Evolutionary conservation across 2,797 vertebrate genomes (phyloP), one percentile per base, ranked within the genome.

Genomic region (Pagetopsis macropterus): DNA sequence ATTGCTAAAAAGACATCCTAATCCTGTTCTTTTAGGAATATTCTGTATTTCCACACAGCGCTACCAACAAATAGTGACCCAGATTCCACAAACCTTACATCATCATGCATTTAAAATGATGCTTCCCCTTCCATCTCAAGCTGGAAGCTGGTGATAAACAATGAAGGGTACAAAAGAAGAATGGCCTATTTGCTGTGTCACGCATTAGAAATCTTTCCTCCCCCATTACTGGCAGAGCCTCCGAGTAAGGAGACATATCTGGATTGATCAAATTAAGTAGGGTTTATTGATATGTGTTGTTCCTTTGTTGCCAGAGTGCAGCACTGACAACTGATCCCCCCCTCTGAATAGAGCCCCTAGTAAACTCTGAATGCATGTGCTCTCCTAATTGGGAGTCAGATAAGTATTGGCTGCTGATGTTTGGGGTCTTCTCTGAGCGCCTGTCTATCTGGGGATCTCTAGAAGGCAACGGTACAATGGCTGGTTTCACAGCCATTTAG

Each of bases 401-500:
- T 93, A 91, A 91, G 88, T 43, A 71, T 75, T 46, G 79, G 60
- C 79, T 45, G 73, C 78, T 68, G 66, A 84, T 78, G 85, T 79
- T 83, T 41, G 17, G 70, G 73, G 73, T 73, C 83, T 86, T 86
- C 84, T 86, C 58, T 44, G 54, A 85, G 87, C 87, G 86, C 78
- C 86, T 88, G 86, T 79, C 84, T 88, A 89, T 92, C 89, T 85
- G 40, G 17, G 43, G 43, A 93, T 91, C 90, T 90, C 85, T 87
- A 90, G 86, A 89, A 83, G 56, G 75, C 76, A 50, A 65, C 21
- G 64, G 84, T 68, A 90, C 91, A 92, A 91, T 83, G 74, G 81
- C 80, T 85, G 87, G 76, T 87, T 90, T 89, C 92, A 93, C 83
- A 85, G 79, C 86, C 79, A 72, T 90, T 91, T 90, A 87, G 84